A percentile compares a stretch with the other conserved stretches of the same genome.
phyloP scores from a whole-genome alignment of 2,113 vertebrate genomes.

The Aphyosemion australe region DNA sequence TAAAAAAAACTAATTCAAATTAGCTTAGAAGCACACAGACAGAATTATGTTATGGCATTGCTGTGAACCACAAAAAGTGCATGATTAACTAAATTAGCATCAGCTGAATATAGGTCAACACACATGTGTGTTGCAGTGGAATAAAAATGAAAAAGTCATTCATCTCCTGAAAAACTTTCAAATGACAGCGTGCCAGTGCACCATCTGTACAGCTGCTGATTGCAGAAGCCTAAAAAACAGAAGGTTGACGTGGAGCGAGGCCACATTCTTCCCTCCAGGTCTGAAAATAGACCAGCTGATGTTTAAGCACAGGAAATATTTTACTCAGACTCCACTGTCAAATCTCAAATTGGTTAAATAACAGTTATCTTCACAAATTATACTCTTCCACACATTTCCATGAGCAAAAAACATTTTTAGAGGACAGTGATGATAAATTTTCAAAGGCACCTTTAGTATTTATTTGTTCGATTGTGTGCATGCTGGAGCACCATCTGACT shows the following conservation, averaged over 20 bases:
- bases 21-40: too few species aligned
- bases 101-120: slow-evolving; percentile 32
- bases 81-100: too few species aligned
- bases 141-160: slow-evolving; percentile 19
- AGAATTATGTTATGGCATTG: too few species aligned
- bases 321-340: background rate
- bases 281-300: slow-evolving; percentile 43
- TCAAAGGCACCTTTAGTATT: background rate
- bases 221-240: slow-evolving; percentile 37
- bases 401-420: background rate
- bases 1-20: too few species aligned
- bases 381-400: background rate
- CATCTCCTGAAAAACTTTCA: slow-evolving; percentile 50
- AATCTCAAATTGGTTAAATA: slow-evolving; percentile 11
- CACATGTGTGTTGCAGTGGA: background rate
- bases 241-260: slow-evolving; percentile 55
- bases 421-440: slow-evolving; percentile 4
- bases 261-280: slow-evolving; percentile 36
- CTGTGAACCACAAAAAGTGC: too few species aligned
- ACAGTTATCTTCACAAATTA: background rate
- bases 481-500: slow-evolving; percentile 37
- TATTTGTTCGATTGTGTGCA: slow-evolving; percentile 35
- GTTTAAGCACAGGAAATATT: slow-evolving; percentile 13
- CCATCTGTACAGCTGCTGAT: slow-evolving; percentile 61
- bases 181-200: slow-evolving; percentile 43